Percentiles rank a stretch among this genome's conserved stretches.
Evolutionary conservation across 2,797 vertebrate genomes (phyloP).

Genomic region (Sciurus vulgaris): DNA sequence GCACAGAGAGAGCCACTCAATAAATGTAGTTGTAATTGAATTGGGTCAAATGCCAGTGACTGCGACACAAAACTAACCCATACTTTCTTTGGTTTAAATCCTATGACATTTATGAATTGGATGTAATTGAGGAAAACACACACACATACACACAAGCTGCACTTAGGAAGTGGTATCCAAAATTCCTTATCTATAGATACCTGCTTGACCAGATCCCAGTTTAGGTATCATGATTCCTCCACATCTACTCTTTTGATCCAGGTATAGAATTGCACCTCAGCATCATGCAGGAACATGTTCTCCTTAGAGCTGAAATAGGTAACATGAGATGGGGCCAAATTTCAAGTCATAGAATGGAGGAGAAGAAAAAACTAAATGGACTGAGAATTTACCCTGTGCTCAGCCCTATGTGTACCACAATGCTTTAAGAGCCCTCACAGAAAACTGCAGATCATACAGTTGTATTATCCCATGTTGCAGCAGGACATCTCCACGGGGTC

Average conservation of each 20-base stretch:
- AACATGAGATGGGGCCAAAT: neutral
- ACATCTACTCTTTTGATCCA: neutral
- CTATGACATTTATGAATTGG: neutral
- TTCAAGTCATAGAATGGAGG: neutral
- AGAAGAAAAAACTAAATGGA: neutral
- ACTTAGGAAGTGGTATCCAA: neutral
- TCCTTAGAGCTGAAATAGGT: neutral
- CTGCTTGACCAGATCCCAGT: neutral
- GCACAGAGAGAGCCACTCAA: neutral
- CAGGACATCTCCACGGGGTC: neutral
- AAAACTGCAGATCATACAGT: neutral
- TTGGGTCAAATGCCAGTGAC: neutral
- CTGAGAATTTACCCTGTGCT: neutral
- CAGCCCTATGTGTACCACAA: neutral
- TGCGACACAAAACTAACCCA: neutral
- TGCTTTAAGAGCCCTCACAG: neutral
- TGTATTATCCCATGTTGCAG: neutral
- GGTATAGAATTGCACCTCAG: neutral
- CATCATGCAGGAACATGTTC: neutral
- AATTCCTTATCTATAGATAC: neutral
- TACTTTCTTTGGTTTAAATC: conserved; percentile 29
- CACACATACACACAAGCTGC: neutral
- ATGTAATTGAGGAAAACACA: neutral
- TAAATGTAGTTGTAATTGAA: neutral
- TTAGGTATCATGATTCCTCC: neutral